Base-by-base conservation (phyloP, 37 sponge, comb jelly and placozoan genomes). In the Eunapius fragilis region DNA sequence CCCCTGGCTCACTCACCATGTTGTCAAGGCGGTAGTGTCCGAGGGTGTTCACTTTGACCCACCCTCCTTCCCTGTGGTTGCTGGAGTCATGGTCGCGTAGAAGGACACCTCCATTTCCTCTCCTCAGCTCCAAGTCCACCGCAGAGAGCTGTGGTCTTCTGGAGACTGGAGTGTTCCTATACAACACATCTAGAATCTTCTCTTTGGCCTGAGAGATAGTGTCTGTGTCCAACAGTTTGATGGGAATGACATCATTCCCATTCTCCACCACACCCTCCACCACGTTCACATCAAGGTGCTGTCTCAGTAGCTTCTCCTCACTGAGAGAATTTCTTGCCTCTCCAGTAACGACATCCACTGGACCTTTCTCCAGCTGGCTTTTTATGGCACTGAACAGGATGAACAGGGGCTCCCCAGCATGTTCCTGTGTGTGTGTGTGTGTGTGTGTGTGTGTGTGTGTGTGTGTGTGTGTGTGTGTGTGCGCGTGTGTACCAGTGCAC, bases 141-240 rank as follows among this genome's bases (percentile, higher is more conserved):
- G 87, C 88, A 25, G 74, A 70, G 69, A 93, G 87, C 68, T 79
- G 79, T 31, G 94, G 94, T 70, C 94, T 77, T 33, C 69, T 69
- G 34, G 91, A 90, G 35, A 87, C 85, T 27, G 94, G 90, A n/a
- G 81, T 80, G 78, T 93, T 93, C 68, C 50, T 32, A 25, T 89
- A 80, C 33, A 91, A 67, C 32, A 85, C 91, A 79, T 97, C 98
- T 28, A 95, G 85, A 23, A 97, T 80, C 87, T 99, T 99, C 81
- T 94, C 94, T 81, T 99, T 99, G 48, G 96, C 96, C 78, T 99
- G 99, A 31, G 89, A 89, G 80, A 99, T 90, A 27, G 96, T 91
- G 89, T 99, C 99, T 90, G 95, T 91, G 80, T 99, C 98, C 78
- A 89, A 77, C 58, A 99, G 75, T 72, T 92, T 95, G 37, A 99